These are phyloP conservation scores for Marmota monax DNA, from an alignment of 2,113 vertebrate genomes.

Conservation along the genomic window DNA sequence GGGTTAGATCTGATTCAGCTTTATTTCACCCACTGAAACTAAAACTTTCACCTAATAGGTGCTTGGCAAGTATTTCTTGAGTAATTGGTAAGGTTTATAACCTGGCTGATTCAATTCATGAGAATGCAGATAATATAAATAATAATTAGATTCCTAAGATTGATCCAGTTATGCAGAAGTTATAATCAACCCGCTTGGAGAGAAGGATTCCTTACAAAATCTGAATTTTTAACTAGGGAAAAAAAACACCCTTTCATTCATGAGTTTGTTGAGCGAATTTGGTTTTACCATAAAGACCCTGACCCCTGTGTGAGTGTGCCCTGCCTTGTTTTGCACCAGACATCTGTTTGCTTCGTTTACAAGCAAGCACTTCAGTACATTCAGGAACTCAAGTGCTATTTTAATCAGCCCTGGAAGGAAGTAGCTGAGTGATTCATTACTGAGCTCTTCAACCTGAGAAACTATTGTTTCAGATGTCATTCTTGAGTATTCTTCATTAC, in stretches of 20 bases:
- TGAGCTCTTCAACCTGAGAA: constrained; percentile 71
- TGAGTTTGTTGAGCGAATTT: not conserved
- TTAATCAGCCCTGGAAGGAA: constrained; percentile 75
- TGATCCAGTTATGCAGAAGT: not conserved
- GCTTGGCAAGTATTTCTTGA: not conserved
- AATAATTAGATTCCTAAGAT: not conserved
- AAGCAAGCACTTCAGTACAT: constrained; percentile 69
- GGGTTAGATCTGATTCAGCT: not conserved
- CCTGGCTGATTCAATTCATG: not conserved
- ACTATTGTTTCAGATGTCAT: constrained; percentile 67
- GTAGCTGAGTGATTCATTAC: constrained; percentile 68
- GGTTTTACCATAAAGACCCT: not conserved
- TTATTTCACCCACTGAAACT: not conserved
- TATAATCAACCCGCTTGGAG: not conserved
- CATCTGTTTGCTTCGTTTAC: constrained; percentile 65
- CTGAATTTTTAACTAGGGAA: not conserved
- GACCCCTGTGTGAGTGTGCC: not conserved
- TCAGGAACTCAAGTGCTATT: constrained; percentile 67
- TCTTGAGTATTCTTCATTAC: constrained; percentile 68
- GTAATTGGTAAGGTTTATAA: not conserved
- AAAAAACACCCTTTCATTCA: not conserved
- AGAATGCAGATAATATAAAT: not conserved
- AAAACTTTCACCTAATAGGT: not conserved
- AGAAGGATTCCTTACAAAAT: not conserved
- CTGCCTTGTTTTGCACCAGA: constrained; percentile 50